These are phyloP conservation scores for Loripinus fragilis DNA, from an alignment of 2,888 invertebrate genomes.

Conservation along the genomic window DNA sequence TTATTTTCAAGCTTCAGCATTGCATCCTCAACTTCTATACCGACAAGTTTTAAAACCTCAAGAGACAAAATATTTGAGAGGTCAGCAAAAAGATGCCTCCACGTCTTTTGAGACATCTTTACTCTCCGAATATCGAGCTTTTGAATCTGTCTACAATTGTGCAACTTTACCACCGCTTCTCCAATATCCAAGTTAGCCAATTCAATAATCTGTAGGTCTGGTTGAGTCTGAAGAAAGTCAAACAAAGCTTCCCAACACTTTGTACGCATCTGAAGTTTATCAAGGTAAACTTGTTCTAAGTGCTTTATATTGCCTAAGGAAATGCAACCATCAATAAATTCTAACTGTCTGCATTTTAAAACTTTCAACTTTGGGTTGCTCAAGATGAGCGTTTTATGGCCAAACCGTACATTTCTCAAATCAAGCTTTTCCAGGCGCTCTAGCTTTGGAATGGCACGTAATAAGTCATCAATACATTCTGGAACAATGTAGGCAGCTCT, in stretches of 20 bases:
- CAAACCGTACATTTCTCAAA: background rate
- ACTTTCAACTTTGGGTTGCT: background rate
- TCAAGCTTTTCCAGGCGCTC: background rate
- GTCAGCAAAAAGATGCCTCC: background rate
- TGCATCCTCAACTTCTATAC: conserved; percentile 1
- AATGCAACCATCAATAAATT: background rate
- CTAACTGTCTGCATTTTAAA: background rate
- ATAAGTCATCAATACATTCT: background rate
- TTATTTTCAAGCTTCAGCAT: background rate
- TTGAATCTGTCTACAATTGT: background rate
- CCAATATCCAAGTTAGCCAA: background rate
- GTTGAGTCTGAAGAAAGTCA: background rate
- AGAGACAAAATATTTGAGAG: background rate
- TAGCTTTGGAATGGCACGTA: background rate
- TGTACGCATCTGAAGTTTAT: background rate
- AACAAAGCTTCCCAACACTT: background rate
- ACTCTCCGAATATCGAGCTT: background rate
- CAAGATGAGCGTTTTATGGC: background rate
- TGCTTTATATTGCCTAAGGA: background rate
- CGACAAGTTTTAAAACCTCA: background rate
- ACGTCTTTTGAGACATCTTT: background rate
- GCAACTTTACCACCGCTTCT: background rate
- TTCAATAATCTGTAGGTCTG: background rate
- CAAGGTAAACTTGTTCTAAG: background rate
- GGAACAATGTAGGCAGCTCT: conserved; percentile 1